Percentiles rank a stretch among this genome's conserved stretches.
Conservation (phyloP, 2,113 vertebrate genomes). For the Sminthopsis crassicaudata region DNA sequence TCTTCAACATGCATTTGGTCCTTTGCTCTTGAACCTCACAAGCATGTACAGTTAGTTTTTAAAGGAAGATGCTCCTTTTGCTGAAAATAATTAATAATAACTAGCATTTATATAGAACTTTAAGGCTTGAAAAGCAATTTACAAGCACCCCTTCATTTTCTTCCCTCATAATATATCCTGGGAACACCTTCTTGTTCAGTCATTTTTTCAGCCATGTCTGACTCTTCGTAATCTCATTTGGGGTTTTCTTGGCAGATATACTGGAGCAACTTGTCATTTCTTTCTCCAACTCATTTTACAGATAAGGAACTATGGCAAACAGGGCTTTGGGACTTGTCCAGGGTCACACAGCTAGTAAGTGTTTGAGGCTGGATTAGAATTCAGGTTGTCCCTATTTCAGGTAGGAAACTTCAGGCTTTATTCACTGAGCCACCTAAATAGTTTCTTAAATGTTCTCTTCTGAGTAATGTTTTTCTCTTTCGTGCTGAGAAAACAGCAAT, state of each 20-base stretch:
- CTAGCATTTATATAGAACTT: too few relatives aligned
- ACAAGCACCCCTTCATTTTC: neutral
- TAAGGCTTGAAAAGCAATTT: neutral
- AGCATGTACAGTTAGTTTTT: neutral
- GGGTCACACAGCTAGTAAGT: neutral
- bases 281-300: neutral
- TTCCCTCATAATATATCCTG: neutral
- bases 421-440: neutral
- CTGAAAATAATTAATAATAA: too few relatives aligned
- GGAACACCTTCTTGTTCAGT: too few relatives aligned
- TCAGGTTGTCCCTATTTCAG: neutral
- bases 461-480: conserved; percentile 41
- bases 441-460: neutral
- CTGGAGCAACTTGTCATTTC: neutral
- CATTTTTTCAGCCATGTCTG: too few relatives aligned
- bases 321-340: neutral
- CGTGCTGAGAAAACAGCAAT: conserved; percentile 46
- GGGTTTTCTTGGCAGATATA: neutral
- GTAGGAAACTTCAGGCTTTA: neutral
- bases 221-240: neutral
- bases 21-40: neutral
- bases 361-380: neutral
- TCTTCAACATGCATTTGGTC: neutral
- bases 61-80: neutral
- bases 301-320: neutral